A percentile compares a stretch with the other conserved stretches of the same genome.
phyloP scores from a whole-genome alignment of 2,113 vertebrate genomes.

The Telmatochromis brichardi region DNA sequence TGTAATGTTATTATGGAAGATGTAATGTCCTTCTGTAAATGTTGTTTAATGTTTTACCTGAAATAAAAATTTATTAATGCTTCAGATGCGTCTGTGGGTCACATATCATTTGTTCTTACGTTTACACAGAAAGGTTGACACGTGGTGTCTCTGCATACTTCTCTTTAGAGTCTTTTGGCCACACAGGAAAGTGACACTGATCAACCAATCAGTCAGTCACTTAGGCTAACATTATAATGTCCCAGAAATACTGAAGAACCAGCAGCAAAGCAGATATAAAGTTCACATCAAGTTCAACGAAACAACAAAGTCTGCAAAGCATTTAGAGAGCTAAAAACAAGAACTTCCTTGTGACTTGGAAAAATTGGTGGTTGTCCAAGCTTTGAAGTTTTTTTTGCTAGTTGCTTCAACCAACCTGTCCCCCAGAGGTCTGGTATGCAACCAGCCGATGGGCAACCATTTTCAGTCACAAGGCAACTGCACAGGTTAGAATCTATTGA shows the following conservation, averaged over 20 bases:
- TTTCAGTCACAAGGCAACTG: neutral
- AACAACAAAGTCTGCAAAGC: neutral
- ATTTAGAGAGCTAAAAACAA: neutral
- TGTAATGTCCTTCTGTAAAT: slow-evolving; percentile 93
- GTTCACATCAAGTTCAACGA: neutral
- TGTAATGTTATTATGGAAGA: slow-evolving; percentile 93
- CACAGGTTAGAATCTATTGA: accelerated
- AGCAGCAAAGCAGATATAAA: neutral
- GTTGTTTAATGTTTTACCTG: slow-evolving; percentile 88
- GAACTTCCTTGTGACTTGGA: too few relatives aligned
- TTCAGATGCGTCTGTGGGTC: neutral
- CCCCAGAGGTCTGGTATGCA: neutral
- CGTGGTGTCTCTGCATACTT: neutral
- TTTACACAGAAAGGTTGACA: too few relatives aligned
- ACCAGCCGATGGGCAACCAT: neutral
- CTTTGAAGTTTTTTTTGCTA: neutral
- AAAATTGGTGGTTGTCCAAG: neutral
- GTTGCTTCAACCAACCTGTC: neutral
- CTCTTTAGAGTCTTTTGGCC: neutral
- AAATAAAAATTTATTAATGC: slow-evolving; percentile 86
- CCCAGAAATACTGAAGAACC: neutral
- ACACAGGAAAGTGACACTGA: neutral
- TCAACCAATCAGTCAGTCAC: too few relatives aligned
- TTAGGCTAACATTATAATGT: neutral
- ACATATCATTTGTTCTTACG: neutral